phyloP scores from a whole-genome alignment of 1,140 invertebrate genomes.

The Diploscapter pachys region DNA sequence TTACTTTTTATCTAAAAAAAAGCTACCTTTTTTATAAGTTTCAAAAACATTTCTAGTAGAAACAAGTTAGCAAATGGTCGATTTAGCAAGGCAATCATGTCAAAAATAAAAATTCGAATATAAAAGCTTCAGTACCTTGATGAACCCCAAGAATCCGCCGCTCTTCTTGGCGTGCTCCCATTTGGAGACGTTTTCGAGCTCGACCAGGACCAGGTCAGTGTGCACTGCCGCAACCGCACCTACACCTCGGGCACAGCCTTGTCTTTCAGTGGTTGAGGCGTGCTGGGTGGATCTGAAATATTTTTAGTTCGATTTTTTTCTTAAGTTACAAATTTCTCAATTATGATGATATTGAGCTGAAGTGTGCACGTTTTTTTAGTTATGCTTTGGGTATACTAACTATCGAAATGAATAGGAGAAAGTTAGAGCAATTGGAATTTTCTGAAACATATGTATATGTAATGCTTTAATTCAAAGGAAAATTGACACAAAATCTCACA shows the following conservation, averaged over 20 bases:
- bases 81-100: background rate
- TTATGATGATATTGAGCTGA: no score
- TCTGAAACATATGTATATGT: no score
- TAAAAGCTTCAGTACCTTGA: constrained; percentile 38
- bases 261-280: constrained; percentile 38
- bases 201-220: constrained; percentile 55
- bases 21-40: no score
- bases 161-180: constrained; percentile 55
- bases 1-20: no score
- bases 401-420: no score
- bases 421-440: no score
- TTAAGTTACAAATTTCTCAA: no score
- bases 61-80: background rate
- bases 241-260: constrained; percentile 51
- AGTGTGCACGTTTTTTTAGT: no score
- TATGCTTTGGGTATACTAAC: no score
- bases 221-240: constrained; percentile 38
- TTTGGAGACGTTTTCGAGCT: constrained; percentile 56
- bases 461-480: no score
- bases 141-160: constrained; percentile 54
- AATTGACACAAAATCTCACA: no score
- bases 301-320: constrained; percentile 36
- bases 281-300: constrained; percentile 23
- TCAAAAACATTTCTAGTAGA: no score
- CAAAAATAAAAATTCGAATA: background rate